Conservation (phyloP, 1,140 invertebrate species). For the Eumeta japonica region DNA sequence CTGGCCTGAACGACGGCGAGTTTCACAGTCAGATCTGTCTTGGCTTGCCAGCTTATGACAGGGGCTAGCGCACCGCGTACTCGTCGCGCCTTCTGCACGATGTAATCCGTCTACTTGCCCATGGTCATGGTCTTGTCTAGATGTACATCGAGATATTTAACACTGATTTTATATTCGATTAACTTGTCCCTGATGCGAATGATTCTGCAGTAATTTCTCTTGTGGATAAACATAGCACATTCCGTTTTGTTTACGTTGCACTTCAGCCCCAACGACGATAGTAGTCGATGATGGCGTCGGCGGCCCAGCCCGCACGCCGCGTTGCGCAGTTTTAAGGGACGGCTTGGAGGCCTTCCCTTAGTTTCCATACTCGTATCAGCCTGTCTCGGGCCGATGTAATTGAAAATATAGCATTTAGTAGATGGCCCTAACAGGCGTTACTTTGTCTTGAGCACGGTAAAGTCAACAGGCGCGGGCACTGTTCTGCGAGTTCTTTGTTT, state of each 20-base stretch:
- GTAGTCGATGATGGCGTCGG: slow-evolving; percentile 4
- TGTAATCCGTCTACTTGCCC: slow-evolving; percentile 4
- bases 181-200: slow-evolving; percentile 3
- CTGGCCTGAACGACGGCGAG: slow-evolving; percentile 5
- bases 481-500: too few relatives aligned
- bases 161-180: slow-evolving; percentile 6
- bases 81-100: slow-evolving; percentile 4
- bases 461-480: too few relatives aligned
- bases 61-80: slow-evolving; percentile 3
- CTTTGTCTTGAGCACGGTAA: too few relatives aligned
- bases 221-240: slow-evolving; percentile 6
- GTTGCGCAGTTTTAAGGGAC: too few relatives aligned
- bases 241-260: slow-evolving; percentile 7
- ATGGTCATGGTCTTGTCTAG: slow-evolving; percentile 8
- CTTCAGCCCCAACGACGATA: slow-evolving; percentile 6
- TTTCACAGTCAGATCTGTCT: slow-evolving; percentile 6
- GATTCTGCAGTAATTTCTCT: too few relatives aligned
- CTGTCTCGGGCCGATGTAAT: too few relatives aligned
- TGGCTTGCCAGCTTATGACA: slow-evolving; percentile 6
- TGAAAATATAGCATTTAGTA: too few relatives aligned
- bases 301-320: slow-evolving; percentile 1
- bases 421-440: too few relatives aligned
- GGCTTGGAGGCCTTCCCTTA: too few relatives aligned
- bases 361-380: too few relatives aligned
- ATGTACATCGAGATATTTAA: too few relatives aligned